Conservation (phyloP, 1,140 invertebrate genomes). For the Pseudomyrmex cubaensis region DNA sequence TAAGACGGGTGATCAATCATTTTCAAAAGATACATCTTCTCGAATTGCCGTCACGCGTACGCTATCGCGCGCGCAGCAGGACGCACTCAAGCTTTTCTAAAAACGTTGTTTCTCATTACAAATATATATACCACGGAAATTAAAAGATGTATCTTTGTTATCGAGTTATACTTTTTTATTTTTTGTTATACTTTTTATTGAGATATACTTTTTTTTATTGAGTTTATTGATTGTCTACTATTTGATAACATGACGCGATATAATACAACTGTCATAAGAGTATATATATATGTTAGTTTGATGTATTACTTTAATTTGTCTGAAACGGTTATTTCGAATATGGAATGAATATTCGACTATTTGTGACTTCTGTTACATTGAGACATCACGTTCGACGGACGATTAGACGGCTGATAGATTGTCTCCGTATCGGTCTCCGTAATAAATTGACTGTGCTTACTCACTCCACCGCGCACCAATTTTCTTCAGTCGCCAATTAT, state of each 20-base stretch:
- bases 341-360: not conserved
- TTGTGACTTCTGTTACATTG: not conserved
- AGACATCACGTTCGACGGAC: conserved; percentile 55
- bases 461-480: conserved; percentile 16
- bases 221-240: not conserved
- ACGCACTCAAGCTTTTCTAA: conserved; percentile 20
- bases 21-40: conserved; percentile 60
- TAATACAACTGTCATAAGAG: not conserved
- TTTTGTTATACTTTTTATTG: no score
- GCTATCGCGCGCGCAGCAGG: not conserved
- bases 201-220: no score
- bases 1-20: conserved; percentile 65
- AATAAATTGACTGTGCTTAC: conserved; percentile 63
- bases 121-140: conserved; percentile 34
- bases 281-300: no score
- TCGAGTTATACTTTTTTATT: not conserved
- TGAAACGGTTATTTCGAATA: not conserved
- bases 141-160: conserved; percentile 31
- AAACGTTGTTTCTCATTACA: conserved; percentile 19
- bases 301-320: not conserved
- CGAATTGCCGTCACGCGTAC: conserved; percentile 43
- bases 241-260: not conserved
- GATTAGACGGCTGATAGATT: conserved; percentile 68
- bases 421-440: conserved; percentile 48
- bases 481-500: conserved; percentile 63